Base-by-base conservation (phyloP, 2,888 invertebrate species). In the Hyppa rectilinea region DNA sequence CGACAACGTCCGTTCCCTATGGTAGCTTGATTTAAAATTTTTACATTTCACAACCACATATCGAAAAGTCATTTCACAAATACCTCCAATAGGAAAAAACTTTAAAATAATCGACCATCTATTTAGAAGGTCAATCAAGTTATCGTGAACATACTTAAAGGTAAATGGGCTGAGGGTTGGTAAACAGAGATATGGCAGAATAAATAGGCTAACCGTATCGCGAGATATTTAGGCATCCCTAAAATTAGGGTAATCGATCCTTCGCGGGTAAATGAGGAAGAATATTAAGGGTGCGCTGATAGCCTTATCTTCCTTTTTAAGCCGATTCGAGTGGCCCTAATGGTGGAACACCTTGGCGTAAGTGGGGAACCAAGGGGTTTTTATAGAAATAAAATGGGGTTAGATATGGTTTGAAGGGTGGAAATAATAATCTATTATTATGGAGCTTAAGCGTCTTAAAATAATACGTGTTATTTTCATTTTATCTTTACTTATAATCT, bases 171-270 rank as follows among this genome's bases (percentile, higher is more conserved):
- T 82, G 74, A 67, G 76, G 85, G 89, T 83, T 78, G 78, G 79
- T 71, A 75, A n/a, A 75, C 82, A 78, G 77, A 88, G 88, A 89
- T 88, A 90, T 85, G 87, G 80, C 71, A 71, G 67, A 81, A 82
- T 82, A 82, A 87, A 87, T 76, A 85, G 84, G 81, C 81, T 78
- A 78, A 77, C 81, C 83, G 87, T 89, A 89, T 88, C 88, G 87
- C 82, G 75, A 85, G 88, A 85, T 90, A 89, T 90, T 89, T 88
- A 88, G 88, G 81, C 87, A 80, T 87, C 89, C 88, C 85, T 87
- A 84, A 89, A 89, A 89, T 89, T 89, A 88, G 87, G 87, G 89
- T 88, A 88, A 89, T 89, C 92, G 92, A 92, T 92, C 91, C 86
- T 87, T 78, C 72, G 83, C 49, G 79, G 87, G 88, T 89, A 91